Evolutionary conservation across 2,797 vertebrate genomes (phyloP), one percentile per base, ranked within the genome.

Genomic region (Sandelia bainsii): DNA sequence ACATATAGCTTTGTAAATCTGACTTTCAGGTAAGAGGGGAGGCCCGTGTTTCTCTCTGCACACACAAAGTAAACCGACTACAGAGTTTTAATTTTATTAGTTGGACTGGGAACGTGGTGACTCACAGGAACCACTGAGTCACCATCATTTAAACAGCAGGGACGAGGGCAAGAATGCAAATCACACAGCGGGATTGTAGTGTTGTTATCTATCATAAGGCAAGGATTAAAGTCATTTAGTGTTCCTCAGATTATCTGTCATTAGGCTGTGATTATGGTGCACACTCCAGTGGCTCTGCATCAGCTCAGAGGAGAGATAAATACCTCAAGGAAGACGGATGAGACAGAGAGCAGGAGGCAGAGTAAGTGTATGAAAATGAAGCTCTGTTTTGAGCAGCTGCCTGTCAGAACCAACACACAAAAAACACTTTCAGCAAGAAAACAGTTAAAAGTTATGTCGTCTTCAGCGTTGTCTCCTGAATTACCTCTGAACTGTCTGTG

Each of bases 191-290:
- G 59, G 50, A 79, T 71, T 64, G 53, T 1, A 0, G 70, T 9
- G 61, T 74, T 37, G 74, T 88, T 80, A 79, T 81, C 74, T 72
- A 64, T 84, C 79, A 90, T 87, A 86, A 88, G 22, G 39, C 51
- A 8, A 3, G 72, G 80, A 84, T 86, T 87, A 87, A 84, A 87
- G 81, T 81, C 53, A 71, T 81, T 84, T 66, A 82, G 71, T 73
- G 77, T 80, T 77, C 69, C 71, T 74, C 25, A 84, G 72, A 87
- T 85, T 69, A 86, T 87, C 73, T 82, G 65, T 82, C 80, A 83
- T 87, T 79, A 85, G 71, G 62, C 71, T 61, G 65, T 75, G 87
- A 88, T 89, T 87, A 81, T 40, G 60, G 65, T 62, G 0, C 79
- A 73, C 62, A 79, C 82, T 84, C 62, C 73, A 79, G 76, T 19